Evolutionary conservation across 2,113 vertebrate species (phyloP).

Genomic region (Sorex fumeus): DNA sequence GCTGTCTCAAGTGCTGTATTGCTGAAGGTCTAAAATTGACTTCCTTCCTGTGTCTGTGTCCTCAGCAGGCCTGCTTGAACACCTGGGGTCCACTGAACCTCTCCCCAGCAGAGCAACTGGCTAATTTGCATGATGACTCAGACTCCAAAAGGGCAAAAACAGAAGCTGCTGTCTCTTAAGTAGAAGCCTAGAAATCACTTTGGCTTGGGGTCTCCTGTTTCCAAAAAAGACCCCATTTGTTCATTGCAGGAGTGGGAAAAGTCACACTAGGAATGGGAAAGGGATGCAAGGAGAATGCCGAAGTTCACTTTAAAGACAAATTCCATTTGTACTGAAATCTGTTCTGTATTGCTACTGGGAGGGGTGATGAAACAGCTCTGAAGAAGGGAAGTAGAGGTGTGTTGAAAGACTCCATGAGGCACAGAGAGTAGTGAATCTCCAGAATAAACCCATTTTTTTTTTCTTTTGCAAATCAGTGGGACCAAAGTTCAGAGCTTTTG

Average conservation of each 20-base stretch:
- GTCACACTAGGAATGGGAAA: not conserved
- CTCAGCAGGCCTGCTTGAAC: not conserved
- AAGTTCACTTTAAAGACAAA: not conserved
- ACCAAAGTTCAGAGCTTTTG: not conserved
- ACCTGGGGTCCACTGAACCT: not conserved
- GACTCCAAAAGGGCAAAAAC: not conserved
- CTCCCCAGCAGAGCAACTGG: not conserved
- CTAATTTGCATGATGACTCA: slow-evolving; percentile 39
- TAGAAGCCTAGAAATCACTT: slow-evolving; percentile 12
- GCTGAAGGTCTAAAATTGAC: not conserved
- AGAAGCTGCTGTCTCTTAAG: slow-evolving; percentile 28
- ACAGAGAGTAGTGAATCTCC: not conserved
- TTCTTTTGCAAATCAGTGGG: not conserved
- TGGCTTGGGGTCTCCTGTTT: not conserved
- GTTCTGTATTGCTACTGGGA: not conserved
- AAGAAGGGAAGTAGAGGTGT: not conserved
- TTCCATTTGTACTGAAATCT: not conserved
- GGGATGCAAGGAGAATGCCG: not conserved
- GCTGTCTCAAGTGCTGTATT: not conserved
- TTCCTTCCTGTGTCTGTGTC: not conserved
- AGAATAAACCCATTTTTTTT: not conserved
- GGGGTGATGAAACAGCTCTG: not conserved
- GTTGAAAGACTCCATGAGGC: not conserved
- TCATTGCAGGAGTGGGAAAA: not conserved
- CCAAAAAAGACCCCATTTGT: slow-evolving; percentile 35